phyloP scores from a whole-genome alignment of 2,113 vertebrate genomes.

The Vicugna pacos region DNA sequence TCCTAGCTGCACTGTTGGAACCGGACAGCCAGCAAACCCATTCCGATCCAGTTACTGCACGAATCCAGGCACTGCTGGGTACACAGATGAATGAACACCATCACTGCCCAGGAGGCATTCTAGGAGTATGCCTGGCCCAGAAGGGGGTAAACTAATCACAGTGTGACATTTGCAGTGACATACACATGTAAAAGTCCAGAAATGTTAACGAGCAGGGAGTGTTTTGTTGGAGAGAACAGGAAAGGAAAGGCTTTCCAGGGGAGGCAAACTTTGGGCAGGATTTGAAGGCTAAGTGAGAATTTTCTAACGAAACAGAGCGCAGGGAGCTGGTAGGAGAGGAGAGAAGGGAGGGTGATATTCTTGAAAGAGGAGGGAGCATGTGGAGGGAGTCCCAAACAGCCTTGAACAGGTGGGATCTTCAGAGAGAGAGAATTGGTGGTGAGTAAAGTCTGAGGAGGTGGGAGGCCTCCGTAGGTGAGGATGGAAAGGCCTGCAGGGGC shows the following conservation, averaged over 20 bases:
- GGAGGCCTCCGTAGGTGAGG: accelerated
- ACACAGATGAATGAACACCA: background rate
- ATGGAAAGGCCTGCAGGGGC: background rate
- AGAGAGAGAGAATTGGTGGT: too few relatives aligned
- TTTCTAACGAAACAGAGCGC: background rate
- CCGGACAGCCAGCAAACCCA: background rate
- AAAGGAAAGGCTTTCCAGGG: background rate
- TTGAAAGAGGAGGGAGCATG: background rate
- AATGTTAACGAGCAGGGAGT: background rate
- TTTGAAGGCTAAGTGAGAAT: background rate
- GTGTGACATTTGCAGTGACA: background rate
- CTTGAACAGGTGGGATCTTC: background rate
- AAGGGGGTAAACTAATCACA: background rate
- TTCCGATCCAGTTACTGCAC: background rate
- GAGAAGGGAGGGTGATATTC: background rate
- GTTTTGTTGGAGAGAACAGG: background rate
- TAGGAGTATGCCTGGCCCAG: accelerated
- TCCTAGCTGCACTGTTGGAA: background rate
- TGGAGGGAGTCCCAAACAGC: background rate
- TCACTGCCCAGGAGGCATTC: background rate
- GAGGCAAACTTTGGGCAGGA: background rate
- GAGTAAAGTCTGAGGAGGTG: background rate
- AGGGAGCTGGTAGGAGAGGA: too few relatives aligned
- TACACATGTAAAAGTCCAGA: background rate
- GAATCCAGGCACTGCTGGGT: background rate